Conservation (phyloP, 2,888 invertebrate species). For the Leucozona laternaria region DNA sequence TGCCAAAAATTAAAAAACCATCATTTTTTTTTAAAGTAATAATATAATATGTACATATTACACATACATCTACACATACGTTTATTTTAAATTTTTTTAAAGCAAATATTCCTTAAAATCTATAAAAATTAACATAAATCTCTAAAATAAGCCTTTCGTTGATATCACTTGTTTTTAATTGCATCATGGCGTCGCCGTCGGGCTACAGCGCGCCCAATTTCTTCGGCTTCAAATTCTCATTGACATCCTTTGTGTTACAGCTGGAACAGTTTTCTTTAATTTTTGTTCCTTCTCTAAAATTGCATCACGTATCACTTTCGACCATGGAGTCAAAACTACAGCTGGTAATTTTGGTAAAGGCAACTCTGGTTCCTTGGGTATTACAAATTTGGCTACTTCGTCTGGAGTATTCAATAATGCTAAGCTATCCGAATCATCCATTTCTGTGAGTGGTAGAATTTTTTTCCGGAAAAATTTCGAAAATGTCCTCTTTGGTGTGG, state of each 20-base stretch:
- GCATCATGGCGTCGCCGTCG: slow-evolving; percentile 13
- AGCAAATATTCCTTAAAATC: slow-evolving; percentile 9
- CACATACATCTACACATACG: too few species aligned
- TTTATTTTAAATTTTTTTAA: slow-evolving; percentile 36
- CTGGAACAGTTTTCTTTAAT: slow-evolving; percentile 30
- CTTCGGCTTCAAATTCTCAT: slow-evolving; percentile 42
- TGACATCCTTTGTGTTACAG: slow-evolving; percentile 49
- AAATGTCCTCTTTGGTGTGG: slow-evolving; percentile 55
- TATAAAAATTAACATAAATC: slow-evolving; percentile 8
- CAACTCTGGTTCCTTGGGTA: neutral
- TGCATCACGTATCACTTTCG: slow-evolving; percentile 62
- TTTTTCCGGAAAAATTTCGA: slow-evolving; percentile 25
- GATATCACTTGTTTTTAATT: slow-evolving; percentile 25
- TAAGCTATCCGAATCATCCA: slow-evolving; percentile 9
- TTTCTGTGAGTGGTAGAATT: slow-evolving; percentile 17
- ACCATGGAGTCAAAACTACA: slow-evolving; percentile 65
- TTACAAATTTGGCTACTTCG: slow-evolving; percentile 35
- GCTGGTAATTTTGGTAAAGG: slow-evolving; percentile 58
- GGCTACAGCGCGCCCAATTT: neutral
- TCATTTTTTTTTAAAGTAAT: too few species aligned
- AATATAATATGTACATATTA: too few species aligned
- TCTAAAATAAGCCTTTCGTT: slow-evolving; percentile 19
- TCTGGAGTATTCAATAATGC: slow-evolving; percentile 38
- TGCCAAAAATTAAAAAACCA: too few species aligned
- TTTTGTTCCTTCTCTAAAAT: slow-evolving; percentile 49